Evolutionary conservation across 2,888 invertebrate genomes (phyloP), one percentile per base, ranked within the genome.

Genomic region (Cheiracanthium punctorium): DNA sequence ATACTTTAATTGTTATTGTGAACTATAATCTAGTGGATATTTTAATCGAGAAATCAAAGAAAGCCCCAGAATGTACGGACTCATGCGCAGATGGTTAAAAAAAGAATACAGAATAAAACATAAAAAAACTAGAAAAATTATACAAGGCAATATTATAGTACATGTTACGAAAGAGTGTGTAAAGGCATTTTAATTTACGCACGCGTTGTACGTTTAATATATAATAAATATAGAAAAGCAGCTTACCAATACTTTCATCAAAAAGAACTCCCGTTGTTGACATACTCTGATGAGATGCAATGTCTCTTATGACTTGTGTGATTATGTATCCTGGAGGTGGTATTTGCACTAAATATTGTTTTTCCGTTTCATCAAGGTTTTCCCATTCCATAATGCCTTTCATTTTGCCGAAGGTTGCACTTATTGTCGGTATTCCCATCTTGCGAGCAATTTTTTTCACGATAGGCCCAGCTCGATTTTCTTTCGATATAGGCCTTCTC

Each of bases 201-300:
- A n/a, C n/a, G n/a, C n/a, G n/a, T n/a, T n/a, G n/a, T n/a, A n/a
- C n/a, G n/a, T n/a, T n/a, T n/a, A n/a, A n/a, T n/a, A 10, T 37
- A 37, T 37, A 37, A 37, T 37, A 37, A 37, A 37, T 37, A 4
- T 37, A 37, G 37, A 7, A 37, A 37, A 7, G 37, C 7, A 48
- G 4, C 93, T 90, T 91, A 96, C 96, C 95, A 91, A 97, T 97
- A 52, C 95, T 94, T 30, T 95, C 94, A 90, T 98, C 98, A 91
- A 96, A 98, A 69, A 98, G 93, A 72, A 98, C 96, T 7, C 96
- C 98, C 17, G 97, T 97, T 91, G 97, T 97, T 4, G 96, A 96
- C 80, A 98, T 96, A 90, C 97, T 96, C 92, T 97, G 95, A 88
- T 94, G 94, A 0, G 94, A 93, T 2, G 96, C 96, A 89, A 98